A percentile compares a stretch with the other conserved stretches of the same genome.
Conservation (phyloP, 2,888 invertebrate genomes). For the Byasa hedistus region DNA sequence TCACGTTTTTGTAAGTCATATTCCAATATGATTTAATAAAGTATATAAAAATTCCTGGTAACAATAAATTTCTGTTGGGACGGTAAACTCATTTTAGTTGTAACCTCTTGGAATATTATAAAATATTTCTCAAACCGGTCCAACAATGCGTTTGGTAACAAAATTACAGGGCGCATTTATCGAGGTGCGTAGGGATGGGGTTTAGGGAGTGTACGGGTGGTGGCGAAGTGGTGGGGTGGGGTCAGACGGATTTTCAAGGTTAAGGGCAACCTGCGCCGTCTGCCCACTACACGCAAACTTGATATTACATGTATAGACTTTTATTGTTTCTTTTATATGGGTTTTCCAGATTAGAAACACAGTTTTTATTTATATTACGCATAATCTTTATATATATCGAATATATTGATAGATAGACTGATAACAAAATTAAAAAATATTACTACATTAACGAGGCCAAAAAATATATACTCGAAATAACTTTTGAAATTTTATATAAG, state of each 20-base stretch:
- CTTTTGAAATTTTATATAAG: not conserved
- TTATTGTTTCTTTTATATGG: not conserved
- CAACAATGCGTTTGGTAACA: conserved; percentile 41
- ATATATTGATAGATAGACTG: no score
- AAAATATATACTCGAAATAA: not conserved
- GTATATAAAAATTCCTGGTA: not conserved
- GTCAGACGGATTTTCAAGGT: conserved; percentile 77
- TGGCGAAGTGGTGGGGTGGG: conserved; percentile 44
- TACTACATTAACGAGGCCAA: not conserved
- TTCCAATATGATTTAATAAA: not conserved
- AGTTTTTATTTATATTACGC: not conserved
- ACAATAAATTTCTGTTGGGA: not conserved
- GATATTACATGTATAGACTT: conserved; percentile 16
- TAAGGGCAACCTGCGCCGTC: conserved; percentile 60
- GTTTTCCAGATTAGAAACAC: not conserved
- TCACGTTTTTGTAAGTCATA: no score
- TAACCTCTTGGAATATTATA: conserved; percentile 12
- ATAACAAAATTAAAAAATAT: no score
- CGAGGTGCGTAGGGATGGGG: conserved; percentile 40
- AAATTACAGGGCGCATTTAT: conserved; percentile 60
- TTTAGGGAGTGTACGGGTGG: conserved; percentile 41
- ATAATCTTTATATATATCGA: no score
- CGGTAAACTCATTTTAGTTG: not conserved
- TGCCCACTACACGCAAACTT: conserved; percentile 25
- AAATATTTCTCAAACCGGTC: conserved; percentile 19